Percentiles rank a stretch among this genome's conserved stretches.
Conservation (phyloP, 2,888 invertebrate species). For the Heteromurus nitidus region DNA sequence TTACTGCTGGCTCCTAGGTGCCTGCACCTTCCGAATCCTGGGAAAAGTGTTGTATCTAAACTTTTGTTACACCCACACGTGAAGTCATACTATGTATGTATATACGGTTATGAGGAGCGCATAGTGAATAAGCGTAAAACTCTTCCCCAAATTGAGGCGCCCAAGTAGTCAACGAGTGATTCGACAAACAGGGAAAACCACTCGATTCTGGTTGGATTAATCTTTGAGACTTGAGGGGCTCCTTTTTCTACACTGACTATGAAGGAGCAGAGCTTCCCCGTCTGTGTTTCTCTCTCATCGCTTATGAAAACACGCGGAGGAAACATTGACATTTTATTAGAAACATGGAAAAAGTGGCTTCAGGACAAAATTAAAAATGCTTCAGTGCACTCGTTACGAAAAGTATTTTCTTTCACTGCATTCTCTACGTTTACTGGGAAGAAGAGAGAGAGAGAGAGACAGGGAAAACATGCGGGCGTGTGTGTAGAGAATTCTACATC, state of each 20-base stretch:
- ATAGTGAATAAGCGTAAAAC: constrained; percentile 7
- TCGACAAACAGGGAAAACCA: constrained; percentile 64
- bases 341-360: constrained; percentile 60
- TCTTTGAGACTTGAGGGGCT: constrained; percentile 56
- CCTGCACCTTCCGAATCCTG: background rate
- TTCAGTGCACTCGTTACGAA: constrained; percentile 53
- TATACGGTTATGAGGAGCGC: background rate
- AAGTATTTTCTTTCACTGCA: constrained; percentile 51
- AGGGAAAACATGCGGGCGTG: too few species aligned
- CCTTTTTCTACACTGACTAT: too few species aligned
- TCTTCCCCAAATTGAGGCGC: constrained; percentile 36
- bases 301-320: constrained; percentile 42
- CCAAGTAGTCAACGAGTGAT: constrained; percentile 48
- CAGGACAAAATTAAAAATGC: constrained; percentile 65
- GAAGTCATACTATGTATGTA: background rate
- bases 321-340: constrained; percentile 65
- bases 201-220: constrained; percentile 65
- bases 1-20: background rate
- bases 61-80: background rate
- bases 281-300: constrained; percentile 6
- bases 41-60: background rate
- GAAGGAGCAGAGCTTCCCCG: too few species aligned
- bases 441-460: too few species aligned
- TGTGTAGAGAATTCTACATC: background rate
- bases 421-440: too few species aligned